Conservation (phyloP, 1,140 invertebrate species). For the Steinernema khuongi region DNA sequence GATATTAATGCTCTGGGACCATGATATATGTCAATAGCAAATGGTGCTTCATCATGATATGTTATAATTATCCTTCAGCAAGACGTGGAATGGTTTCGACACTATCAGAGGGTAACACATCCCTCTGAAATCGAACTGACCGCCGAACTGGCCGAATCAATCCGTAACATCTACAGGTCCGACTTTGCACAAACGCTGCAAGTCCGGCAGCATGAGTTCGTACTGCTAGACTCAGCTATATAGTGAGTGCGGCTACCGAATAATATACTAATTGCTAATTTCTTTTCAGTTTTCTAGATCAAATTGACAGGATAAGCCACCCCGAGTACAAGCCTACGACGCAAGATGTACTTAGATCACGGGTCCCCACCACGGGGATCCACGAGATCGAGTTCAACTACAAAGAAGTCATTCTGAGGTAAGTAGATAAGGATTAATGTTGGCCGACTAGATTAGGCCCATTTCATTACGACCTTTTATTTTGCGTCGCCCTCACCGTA, state of each 20-base stretch:
- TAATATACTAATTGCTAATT: conserved; percentile 19
- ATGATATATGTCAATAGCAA: too few species aligned
- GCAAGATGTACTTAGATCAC: conserved; percentile 90
- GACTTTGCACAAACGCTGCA: conserved; percentile 33
- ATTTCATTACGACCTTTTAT: too few species aligned
- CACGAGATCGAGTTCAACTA: conserved; percentile 89
- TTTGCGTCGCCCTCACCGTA: too few species aligned
- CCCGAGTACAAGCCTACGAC: conserved; percentile 86
- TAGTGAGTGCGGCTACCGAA: conserved; percentile 40
- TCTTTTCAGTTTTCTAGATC: conserved; percentile 65
- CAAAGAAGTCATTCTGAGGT: conserved; percentile 82
- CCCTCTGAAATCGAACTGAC: conserved; percentile 46
- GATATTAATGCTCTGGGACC: too few species aligned
- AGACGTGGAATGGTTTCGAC: conserved; percentile 27
- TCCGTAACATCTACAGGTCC: conserved; percentile 35
- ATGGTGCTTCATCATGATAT: too few species aligned
- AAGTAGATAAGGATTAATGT: conserved; percentile 29
- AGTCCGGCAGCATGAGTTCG: conserved; percentile 47
- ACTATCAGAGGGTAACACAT: conserved; percentile 36
- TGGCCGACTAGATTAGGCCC: too few species aligned
- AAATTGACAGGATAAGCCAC: conserved; percentile 84
- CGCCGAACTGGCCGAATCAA: conserved; percentile 29
- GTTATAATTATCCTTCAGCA: conserved; percentile 32
- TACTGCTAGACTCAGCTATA: conserved; percentile 48
- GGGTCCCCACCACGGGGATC: conserved; percentile 89